phyloP scores from a whole-genome alignment of 2,888 invertebrate genomes.

The Alloplasta piceator region DNA sequence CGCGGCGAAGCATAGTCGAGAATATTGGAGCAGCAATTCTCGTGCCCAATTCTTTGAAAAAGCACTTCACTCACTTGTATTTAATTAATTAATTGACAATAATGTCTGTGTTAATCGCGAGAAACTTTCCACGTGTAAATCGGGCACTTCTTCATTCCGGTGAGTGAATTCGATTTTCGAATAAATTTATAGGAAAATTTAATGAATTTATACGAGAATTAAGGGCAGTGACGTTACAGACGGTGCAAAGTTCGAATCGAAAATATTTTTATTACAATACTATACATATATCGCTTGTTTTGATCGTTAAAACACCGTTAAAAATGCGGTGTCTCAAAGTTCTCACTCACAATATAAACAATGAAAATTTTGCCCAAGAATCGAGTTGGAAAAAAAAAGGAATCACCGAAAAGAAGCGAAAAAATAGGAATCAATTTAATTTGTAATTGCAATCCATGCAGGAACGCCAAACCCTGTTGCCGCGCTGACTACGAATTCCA shows the following conservation, averaged over 20 bases:
- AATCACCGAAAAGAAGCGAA: too few relatives aligned
- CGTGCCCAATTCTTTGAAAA: too few relatives aligned
- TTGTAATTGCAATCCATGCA: constrained; percentile 45
- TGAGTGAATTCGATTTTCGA: constrained; percentile 51
- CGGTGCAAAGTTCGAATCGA: constrained; percentile 65
- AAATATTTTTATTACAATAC: constrained; percentile 43
- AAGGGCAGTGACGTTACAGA: constrained; percentile 51
- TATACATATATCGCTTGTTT: constrained; percentile 22
- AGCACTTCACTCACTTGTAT: background rate
- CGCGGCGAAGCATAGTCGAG: too few relatives aligned
- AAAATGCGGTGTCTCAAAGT: constrained; percentile 9
- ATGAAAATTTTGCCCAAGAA: too few relatives aligned
- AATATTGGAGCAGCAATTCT: too few relatives aligned
- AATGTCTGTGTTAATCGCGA: constrained; percentile 73
- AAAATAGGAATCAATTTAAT: too few relatives aligned
- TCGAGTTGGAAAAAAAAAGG: too few relatives aligned
- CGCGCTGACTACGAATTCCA: constrained; percentile 41
- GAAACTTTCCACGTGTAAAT: constrained; percentile 72
- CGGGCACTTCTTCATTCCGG: constrained; percentile 69
- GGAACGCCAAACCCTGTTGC: constrained; percentile 61
- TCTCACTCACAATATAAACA: background rate
- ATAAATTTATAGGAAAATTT: constrained; percentile 5
- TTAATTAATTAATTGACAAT: constrained; percentile 24
- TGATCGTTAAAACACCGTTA: background rate
- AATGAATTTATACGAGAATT: constrained; percentile 24